These are phyloP conservation scores for Gymnocephalus cernua DNA, from an alignment of 2,113 vertebrate genomes.

Conservation along the genomic window DNA sequence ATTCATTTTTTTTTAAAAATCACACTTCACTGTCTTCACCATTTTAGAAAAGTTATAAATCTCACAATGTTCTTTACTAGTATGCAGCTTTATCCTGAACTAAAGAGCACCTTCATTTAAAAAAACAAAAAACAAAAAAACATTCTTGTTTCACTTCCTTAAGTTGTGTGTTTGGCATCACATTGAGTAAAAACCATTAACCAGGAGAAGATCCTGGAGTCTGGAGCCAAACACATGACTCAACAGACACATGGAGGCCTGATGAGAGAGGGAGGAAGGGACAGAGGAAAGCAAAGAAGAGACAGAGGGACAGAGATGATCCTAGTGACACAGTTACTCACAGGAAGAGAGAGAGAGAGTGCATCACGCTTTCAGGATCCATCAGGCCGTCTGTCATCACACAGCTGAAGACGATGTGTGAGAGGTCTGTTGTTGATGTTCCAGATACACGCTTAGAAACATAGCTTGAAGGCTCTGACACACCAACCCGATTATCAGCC, in stretches of 20 bases:
- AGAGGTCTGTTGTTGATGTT: slow-evolving; percentile 7
- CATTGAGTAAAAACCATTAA: slow-evolving; percentile 44
- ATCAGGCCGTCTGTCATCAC: slow-evolving; percentile 28
- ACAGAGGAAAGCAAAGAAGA: background rate
- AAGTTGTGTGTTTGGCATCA: background rate
- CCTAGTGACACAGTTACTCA: slow-evolving; percentile 54
- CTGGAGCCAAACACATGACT: slow-evolving; percentile 66
- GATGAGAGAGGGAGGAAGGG: slow-evolving; percentile 17
- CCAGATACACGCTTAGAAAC: background rate
- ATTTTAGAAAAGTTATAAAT: background rate
- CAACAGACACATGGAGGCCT: slow-evolving; percentile 59
- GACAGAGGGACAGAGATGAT: slow-evolving; percentile 18
- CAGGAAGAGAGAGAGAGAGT: slow-evolving; percentile 4
- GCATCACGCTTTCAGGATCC: background rate
- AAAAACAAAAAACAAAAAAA: background rate
- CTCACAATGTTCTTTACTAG: background rate
- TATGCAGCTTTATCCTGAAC: background rate
- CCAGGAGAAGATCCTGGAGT: slow-evolving; percentile 42
- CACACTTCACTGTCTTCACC: no score
- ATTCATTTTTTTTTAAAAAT: no score
- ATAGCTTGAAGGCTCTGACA: no score
- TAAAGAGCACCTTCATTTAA: background rate
- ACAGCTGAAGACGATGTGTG: background rate
- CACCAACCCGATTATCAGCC: no score
- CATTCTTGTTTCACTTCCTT: background rate